Evolutionary conservation across 2,888 invertebrate species (phyloP), one percentile per base, ranked within the genome.

Genomic region (Macaria notata): DNA sequence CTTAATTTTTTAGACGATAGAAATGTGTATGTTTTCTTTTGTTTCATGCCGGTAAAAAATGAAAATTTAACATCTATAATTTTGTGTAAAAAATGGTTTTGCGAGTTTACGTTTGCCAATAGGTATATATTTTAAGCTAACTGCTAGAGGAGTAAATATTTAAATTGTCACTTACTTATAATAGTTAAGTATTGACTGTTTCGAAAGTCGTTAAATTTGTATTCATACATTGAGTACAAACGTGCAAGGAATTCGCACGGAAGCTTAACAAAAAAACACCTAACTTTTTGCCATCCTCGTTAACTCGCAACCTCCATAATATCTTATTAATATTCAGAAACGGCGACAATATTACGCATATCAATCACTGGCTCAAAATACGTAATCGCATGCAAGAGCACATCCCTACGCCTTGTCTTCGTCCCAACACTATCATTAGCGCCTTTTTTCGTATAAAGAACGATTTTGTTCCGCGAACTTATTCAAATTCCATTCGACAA

Each of bases 311-410:
- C 85, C 84, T 86, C 86, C 79, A 83, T 79, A 80, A 82, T 74
- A 62, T 54, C 54, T 42, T 70, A 83, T 88, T 84, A 86, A 87
- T 88, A 90, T 89, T 88, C 88, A 89, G 84, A 83, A 76, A 79
- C 71, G 65, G 67, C 70, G 74, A 81, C 82, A 74, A 71, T 77
- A 88, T 89, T 88, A 81, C 85, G 88, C 89, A 88, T 90, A 90
- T 90, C 90, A 90, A 89, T 88, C 88, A 86, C 85, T 84, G 84
- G 86, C 86, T 81, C 84, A 86, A 83, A 88, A 83, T 70, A 78
- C 77, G 77, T 86, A 87, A 89, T 89, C 78, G 70, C 73, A 89
- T 89, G 88, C 88, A 79, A 72, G 78, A 69, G 79, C 90, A 84
- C 85, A 86, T 80, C 87, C 81, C 82, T 78, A 72, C 71, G 76